Evolutionary conservation across 1,140 invertebrate species (phyloP).

Genomic region (Hermetia illucens): DNA sequence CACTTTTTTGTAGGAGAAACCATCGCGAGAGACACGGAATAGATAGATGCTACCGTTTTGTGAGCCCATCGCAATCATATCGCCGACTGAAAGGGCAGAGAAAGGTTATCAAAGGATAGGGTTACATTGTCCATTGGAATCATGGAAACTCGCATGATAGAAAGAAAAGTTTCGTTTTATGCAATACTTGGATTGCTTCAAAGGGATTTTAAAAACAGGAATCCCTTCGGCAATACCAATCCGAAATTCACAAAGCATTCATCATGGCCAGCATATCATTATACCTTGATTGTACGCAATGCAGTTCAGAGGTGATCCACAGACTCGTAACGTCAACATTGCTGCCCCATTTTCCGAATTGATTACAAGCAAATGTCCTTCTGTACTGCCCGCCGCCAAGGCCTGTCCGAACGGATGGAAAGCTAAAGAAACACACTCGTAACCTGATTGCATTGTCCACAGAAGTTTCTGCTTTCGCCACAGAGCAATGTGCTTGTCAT

Average conservation of each 20-base stretch:
- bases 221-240: too few species aligned
- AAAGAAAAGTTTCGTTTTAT: too few species aligned
- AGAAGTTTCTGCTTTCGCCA: conserved; percentile 77
- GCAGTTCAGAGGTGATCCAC: conserved; percentile 69
- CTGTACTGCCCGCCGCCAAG: conserved; percentile 73
- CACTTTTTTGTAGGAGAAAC: conserved; percentile 74
- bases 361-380: conserved; percentile 73
- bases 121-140: too few species aligned
- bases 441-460: conserved; percentile 71
- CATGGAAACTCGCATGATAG: too few species aligned
- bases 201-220: too few species aligned
- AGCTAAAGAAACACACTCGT: conserved; percentile 44
- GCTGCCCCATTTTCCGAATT: conserved; percentile 70
- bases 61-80: conserved; percentile 78
- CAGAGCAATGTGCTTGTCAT: conserved; percentile 80
- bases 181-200: too few species aligned
- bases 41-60: conserved; percentile 78
- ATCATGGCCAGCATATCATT: conserved; percentile 9
- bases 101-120: too few species aligned
- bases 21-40: conserved; percentile 69
- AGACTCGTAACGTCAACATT: conserved; percentile 69
- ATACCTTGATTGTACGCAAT: conserved; percentile 75
- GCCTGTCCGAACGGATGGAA: conserved; percentile 80
- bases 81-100: conserved; percentile 57
- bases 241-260: not conserved